Evolutionary conservation across 2,113 vertebrate genomes (phyloP).

Genomic region (Psammodynastes pulverulentus): DNA sequence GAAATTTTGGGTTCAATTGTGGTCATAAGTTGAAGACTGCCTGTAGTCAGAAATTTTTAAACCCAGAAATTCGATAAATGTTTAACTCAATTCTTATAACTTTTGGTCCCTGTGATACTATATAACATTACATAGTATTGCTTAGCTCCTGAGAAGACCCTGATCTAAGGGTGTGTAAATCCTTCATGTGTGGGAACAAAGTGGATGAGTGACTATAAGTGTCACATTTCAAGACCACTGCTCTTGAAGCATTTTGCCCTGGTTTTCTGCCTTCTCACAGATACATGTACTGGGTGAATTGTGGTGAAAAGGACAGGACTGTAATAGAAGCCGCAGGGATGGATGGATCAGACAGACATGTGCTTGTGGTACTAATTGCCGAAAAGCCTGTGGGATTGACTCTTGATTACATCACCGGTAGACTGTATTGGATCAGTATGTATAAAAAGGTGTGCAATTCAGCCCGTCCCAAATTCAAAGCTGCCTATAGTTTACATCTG

Average conservation of each 20-base stretch:
- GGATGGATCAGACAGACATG: constrained; percentile 78
- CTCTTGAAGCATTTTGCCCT: background rate
- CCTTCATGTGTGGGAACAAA: background rate
- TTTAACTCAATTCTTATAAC: background rate
- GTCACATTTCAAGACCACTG: background rate
- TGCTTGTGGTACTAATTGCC: constrained; percentile 71
- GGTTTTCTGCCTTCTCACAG: constrained; percentile 55
- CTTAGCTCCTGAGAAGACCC: background rate
- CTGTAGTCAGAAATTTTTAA: background rate
- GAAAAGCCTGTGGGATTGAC: constrained; percentile 78
- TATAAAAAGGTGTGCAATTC: constrained; percentile 75
- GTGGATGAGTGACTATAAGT: no score
- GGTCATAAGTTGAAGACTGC: background rate
- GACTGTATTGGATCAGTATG: constrained; percentile 87
- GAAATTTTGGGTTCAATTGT: background rate
- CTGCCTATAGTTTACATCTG: background rate
- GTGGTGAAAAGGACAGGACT: constrained; percentile 61
- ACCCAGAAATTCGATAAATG: background rate
- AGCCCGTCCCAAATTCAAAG: background rate
- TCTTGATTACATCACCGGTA: constrained; percentile 73
- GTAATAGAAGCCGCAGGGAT: constrained; percentile 81
- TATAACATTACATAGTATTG: background rate
- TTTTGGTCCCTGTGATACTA: background rate
- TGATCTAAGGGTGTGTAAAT: background rate
- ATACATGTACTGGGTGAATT: constrained; percentile 85